These are phyloP conservation scores for Campylorhamphus procurvoides DNA, from an alignment of 2,113 vertebrate genomes.

Conservation along the genomic window DNA sequence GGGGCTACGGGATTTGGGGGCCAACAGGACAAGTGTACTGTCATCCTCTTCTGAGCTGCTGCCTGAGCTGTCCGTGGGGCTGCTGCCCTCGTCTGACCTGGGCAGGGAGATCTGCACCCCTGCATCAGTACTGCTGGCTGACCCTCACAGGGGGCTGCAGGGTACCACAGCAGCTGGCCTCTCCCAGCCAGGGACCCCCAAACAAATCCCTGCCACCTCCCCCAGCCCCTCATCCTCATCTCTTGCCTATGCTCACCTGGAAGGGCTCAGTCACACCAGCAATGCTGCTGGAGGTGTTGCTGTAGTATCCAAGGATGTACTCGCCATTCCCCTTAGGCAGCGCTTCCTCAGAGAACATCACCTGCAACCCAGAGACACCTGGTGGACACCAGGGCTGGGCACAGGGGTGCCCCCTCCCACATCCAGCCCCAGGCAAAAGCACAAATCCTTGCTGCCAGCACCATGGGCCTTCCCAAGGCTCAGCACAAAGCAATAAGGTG, in stretches of 20 bases:
- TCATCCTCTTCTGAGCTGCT: constrained; percentile 88
- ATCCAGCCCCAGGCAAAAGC: neutral
- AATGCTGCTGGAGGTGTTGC: constrained; percentile 86
- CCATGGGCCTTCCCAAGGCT: neutral
- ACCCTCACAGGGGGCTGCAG: neutral
- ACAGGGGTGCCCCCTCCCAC: neutral
- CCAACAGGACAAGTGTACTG: constrained; percentile 92
- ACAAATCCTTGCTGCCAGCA: neutral
- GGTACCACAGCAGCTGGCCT: neutral
- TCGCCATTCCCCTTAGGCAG: constrained; percentile 90
- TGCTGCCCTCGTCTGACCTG: constrained; percentile 74
- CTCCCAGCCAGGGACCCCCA: neutral
- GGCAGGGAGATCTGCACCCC: constrained; percentile 87
- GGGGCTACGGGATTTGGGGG: constrained; percentile 90
- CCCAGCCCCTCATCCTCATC: neutral
- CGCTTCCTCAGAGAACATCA: constrained; percentile 88
- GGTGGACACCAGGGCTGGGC: neutral
- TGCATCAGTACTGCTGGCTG: neutral
- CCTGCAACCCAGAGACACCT: constrained; percentile 71
- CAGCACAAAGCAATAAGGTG: neutral
- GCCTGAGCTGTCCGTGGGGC: constrained; percentile 85
- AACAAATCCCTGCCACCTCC: neutral
- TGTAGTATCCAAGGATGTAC: constrained; percentile 93
- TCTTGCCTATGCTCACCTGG: constrained; percentile 79
- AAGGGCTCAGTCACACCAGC: constrained; percentile 92